Conservation (phyloP, 2,113 vertebrate species). For the Spermophilus dauricus region DNA sequence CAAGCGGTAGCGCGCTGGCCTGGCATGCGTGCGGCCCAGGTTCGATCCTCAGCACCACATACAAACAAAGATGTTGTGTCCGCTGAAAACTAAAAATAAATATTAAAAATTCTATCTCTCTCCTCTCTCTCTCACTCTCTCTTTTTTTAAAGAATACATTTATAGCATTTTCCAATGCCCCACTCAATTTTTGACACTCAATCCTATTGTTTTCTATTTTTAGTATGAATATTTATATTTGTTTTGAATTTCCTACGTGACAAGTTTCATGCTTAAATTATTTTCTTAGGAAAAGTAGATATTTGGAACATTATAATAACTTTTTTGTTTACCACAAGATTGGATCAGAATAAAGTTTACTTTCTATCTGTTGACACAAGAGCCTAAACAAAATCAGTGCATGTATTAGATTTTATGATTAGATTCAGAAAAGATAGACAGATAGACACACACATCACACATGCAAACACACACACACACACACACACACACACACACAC, state of each 20-base stretch:
- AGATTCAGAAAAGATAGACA: not conserved
- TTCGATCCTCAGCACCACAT: too few relatives aligned
- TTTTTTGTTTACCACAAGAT: not conserved
- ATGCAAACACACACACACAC: too few relatives aligned
- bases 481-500: too few relatives aligned
- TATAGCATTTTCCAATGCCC: not conserved
- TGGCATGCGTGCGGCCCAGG: too few relatives aligned
- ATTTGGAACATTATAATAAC: not conserved
- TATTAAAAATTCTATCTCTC: too few relatives aligned
- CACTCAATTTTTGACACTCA: not conserved
- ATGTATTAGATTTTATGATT: not conserved
- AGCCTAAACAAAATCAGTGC: not conserved
- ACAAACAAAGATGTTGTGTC: too few relatives aligned
- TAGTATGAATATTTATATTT: not conserved
- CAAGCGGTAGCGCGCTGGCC: too few relatives aligned
- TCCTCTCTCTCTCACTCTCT: too few relatives aligned
- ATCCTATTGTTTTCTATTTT: not conserved
- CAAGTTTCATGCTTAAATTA: not conserved
- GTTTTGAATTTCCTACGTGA: not conserved
- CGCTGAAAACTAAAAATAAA: too few relatives aligned
- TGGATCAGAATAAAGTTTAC: not conserved
- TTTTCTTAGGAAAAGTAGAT: not conserved
- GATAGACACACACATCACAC: too few relatives aligned
- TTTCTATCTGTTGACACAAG: not conserved
- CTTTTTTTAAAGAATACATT: too few relatives aligned